phyloP scores from a whole-genome alignment of 2,113 vertebrate genomes.

The Damaliscus lunatus region DNA sequence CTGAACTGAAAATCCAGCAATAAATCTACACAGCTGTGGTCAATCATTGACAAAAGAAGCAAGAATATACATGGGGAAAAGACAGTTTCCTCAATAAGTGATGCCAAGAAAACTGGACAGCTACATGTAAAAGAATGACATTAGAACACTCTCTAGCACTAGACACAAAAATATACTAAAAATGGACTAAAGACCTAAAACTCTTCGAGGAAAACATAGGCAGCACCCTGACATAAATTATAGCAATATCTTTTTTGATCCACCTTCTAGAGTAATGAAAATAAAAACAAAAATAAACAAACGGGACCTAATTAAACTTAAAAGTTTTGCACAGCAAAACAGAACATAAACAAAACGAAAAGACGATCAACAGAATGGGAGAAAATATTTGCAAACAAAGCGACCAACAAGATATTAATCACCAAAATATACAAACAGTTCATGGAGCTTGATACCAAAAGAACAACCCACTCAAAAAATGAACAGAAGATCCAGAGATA shows the following conservation, averaged over 20 bases:
- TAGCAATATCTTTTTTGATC: not conserved
- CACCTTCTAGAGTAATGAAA: not conserved
- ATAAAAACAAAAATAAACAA: not conserved
- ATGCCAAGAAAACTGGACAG: not conserved
- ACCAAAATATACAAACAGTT: not conserved
- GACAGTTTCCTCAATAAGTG: not conserved
- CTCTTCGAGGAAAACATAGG: not conserved
- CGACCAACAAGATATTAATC: not conserved
- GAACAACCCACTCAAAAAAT: not conserved
- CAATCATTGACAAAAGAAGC: not conserved
- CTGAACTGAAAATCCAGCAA: not conserved
- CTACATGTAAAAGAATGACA: not conserved
- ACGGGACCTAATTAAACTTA: not conserved
- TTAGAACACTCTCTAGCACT: not conserved
- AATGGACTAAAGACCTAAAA: not conserved
- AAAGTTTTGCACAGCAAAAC: not conserved
- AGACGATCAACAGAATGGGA: not conserved
- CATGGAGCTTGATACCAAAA: not conserved
- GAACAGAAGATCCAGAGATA: not conserved
- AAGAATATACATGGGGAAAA: not conserved
- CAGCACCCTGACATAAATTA: not conserved
- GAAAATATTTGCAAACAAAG: not conserved
- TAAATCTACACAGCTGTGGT: not conserved
- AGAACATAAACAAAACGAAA: not conserved
- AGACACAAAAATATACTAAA: not conserved